Evolutionary conservation across 2,888 invertebrate species (phyloP).

Genomic region (Anoplius nigerrimus): DNA sequence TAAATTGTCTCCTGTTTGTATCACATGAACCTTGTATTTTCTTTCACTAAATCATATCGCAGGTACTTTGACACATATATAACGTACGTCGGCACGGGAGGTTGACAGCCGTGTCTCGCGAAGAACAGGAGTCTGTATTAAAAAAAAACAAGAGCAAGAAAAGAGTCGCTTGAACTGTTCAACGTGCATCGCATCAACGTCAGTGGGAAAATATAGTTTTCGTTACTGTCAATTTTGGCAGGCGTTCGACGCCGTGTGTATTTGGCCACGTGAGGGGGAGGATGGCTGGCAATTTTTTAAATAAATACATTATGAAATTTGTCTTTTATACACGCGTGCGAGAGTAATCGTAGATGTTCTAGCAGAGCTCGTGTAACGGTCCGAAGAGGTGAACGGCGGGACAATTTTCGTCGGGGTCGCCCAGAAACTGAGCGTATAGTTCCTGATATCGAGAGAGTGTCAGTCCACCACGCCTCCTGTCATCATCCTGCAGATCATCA

Average conservation of each 20-base stretch:
- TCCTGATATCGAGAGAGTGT: slow-evolving; percentile 88
- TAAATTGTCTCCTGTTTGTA: slow-evolving; percentile 51
- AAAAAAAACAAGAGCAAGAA: too few relatives aligned
- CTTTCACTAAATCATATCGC: too few relatives aligned
- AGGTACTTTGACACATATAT: too few relatives aligned
- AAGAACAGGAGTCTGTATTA: too few relatives aligned
- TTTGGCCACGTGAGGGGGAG: slow-evolving; percentile 23
- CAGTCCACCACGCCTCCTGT: slow-evolving; percentile 86
- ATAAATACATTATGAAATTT: slow-evolving; percentile 35
- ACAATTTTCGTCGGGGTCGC: slow-evolving; percentile 84
- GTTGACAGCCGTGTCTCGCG: too few relatives aligned
- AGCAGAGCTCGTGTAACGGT: slow-evolving; percentile 79
- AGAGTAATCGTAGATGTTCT: slow-evolving; percentile 23
- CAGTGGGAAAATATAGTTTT: too few relatives aligned
- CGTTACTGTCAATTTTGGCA: too few relatives aligned
- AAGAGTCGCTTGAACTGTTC: too few relatives aligned
- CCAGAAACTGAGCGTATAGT: slow-evolving; percentile 88
- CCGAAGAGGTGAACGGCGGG: slow-evolving; percentile 87
- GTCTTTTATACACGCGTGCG: slow-evolving; percentile 41
- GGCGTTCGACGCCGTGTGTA: background rate
- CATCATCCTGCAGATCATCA: slow-evolving; percentile 82
- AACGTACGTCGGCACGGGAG: too few relatives aligned
- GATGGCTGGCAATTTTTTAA: slow-evolving; percentile 11
- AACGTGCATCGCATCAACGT: too few relatives aligned
- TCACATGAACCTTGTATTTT: slow-evolving; percentile 11